Percentiles rank a stretch among this genome's conserved stretches.
Conservation (phyloP, 2,797 vertebrate species). For the Lophius americanus region DNA sequence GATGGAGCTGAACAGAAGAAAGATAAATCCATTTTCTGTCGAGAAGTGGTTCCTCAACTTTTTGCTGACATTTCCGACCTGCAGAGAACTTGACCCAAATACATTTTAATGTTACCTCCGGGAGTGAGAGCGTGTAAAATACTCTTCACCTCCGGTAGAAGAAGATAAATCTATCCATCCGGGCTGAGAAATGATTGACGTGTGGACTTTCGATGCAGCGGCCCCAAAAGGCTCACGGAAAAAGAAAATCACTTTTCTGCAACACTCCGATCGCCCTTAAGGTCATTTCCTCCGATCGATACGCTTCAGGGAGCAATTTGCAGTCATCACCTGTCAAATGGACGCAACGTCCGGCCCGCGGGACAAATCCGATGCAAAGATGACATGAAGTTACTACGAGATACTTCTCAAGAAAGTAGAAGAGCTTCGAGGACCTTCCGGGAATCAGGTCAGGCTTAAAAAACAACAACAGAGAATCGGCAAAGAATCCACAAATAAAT, state of each 20-base stretch:
- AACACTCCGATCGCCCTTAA: constrained; percentile 23
- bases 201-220: constrained; percentile 1
- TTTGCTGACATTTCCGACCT: not conserved
- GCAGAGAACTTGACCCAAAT: not conserved
- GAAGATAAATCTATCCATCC: constrained; percentile 14
- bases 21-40: not conserved
- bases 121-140: not conserved
- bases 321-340: constrained; percentile 21
- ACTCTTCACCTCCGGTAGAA: not conserved
- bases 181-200: constrained; percentile 31
- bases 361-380: not conserved
- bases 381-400: constrained; percentile 4
- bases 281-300: constrained; percentile 48
- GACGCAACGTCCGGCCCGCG: not conserved
- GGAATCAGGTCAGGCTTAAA: not conserved
- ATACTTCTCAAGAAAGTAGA: not conserved
- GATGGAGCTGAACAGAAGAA: not conserved
- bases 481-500: not conserved
- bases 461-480: not conserved
- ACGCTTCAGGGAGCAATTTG: constrained; percentile 40
- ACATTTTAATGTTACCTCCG: not conserved
- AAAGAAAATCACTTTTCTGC: constrained; percentile 6
- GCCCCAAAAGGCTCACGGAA: not conserved
- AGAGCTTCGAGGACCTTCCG: not conserved
- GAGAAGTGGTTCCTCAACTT: not conserved